A percentile compares a stretch with the other conserved stretches of the same genome.
These are phyloP conservation scores for Saccopteryx bilineata DNA, from an alignment of 2,113 vertebrate species.

Conservation along the genomic window DNA sequence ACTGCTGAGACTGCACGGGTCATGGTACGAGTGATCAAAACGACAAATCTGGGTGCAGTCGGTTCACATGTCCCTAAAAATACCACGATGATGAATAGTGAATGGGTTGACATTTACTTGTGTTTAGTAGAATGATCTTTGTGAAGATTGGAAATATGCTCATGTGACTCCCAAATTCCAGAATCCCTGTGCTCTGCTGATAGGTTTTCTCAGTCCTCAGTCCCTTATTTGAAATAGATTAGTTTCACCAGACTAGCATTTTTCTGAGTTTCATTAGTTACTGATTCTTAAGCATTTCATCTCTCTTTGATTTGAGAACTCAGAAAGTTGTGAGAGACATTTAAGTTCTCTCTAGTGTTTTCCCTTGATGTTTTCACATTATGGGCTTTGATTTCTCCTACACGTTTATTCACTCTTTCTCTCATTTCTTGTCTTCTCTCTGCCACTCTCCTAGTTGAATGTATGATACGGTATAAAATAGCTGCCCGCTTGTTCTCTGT, in stretches of 20 bases:
- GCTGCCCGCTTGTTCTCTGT: neutral
- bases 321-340: neutral
- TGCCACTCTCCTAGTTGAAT: constrained; percentile 88
- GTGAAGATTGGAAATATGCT: neutral
- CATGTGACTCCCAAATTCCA: neutral
- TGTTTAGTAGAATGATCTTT: neutral
- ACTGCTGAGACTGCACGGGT: neutral
- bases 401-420: constrained; percentile 56
- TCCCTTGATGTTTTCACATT: neutral
- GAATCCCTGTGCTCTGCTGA: no score
- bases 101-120: neutral
- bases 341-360: neutral
- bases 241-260: neutral
- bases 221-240: neutral
- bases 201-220: neutral
- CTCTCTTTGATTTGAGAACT: constrained; percentile 44
- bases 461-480: constrained; percentile 92
- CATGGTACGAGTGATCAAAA: neutral
- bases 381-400: neutral
- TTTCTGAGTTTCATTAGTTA: neutral
- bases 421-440: constrained; percentile 51
- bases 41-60: neutral
- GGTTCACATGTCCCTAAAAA: neutral
- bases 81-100: no score
- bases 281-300: neutral